A percentile compares a stretch with the other conserved stretches of the same genome.
Conservation (phyloP, 2,888 invertebrate genomes). For the Hirudinaria manillensis region DNA sequence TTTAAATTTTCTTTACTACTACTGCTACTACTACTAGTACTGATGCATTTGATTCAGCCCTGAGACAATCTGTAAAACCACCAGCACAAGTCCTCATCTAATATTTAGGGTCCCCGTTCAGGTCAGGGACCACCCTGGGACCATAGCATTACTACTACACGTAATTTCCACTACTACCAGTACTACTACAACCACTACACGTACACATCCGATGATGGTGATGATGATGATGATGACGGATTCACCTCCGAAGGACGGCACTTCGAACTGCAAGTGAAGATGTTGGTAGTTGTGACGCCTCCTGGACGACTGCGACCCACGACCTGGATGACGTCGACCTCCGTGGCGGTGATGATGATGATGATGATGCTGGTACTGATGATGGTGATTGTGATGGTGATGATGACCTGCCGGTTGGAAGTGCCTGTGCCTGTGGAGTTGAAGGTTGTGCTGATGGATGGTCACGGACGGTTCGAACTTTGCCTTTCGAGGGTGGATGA, state of each 20-base stretch:
- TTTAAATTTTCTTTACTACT: no score
- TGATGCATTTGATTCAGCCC: no score
- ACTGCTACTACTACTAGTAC: no score
- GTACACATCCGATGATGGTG: no score
- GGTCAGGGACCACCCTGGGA: no score
- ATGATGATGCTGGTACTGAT: not conserved
- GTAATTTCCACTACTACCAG: no score
- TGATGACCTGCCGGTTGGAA: not conserved
- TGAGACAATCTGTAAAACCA: no score
- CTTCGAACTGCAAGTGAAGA: not conserved
- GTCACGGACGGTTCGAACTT: conserved; percentile 7
- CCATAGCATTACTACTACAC: no score
- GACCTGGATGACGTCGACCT: not conserved
- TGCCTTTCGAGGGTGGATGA: conserved; percentile 9
- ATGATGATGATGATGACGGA: no score
- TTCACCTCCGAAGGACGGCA: not conserved
- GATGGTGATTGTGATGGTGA: not conserved
- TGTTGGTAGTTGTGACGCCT: not conserved
- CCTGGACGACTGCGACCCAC: not conserved
- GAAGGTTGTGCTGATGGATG: conserved; percentile 20
- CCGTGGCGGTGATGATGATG: not conserved
- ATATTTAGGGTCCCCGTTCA: no score
- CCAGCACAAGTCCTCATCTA: no score
- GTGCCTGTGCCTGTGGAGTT: not conserved
- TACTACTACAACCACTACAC: no score